Evolutionary conservation across 2,113 vertebrate genomes (phyloP).

Genomic region (Eurypyga helias): DNA sequence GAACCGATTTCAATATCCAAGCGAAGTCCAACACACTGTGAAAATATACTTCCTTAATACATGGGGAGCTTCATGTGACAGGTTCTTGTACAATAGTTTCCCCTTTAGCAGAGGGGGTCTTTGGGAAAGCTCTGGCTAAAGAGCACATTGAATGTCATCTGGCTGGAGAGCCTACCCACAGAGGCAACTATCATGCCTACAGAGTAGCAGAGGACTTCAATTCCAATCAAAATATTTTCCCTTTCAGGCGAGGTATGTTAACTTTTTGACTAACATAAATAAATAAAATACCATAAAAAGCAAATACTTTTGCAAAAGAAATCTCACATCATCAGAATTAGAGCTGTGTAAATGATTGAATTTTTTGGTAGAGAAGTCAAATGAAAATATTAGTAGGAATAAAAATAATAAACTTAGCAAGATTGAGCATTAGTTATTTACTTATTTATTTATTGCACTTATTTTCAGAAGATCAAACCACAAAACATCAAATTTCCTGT

Average conservation of each 20-base stretch:
- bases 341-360: background rate
- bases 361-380: background rate
- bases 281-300: slow-evolving; percentile 27
- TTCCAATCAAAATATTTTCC: slow-evolving; percentile 46
- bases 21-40: background rate
- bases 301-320: slow-evolving; percentile 2
- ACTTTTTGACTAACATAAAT: slow-evolving; percentile 23
- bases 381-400: background rate
- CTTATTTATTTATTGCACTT: background rate
- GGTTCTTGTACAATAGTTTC: background rate
- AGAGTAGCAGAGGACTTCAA: background rate
- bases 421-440: no score
- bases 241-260: slow-evolving; percentile 17
- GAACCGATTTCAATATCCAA: background rate
- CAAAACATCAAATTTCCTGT: background rate
- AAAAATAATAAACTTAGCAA: no score
- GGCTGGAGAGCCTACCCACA: background rate
- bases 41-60: background rate
- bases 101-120: background rate
- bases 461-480: background rate
- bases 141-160: background rate
- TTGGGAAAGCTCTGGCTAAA: background rate
- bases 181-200: background rate
- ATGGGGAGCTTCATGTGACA: background rate
- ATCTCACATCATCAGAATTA: background rate